phyloP scores from a whole-genome alignment of 2,888 invertebrate genomes.

The Salticus scenicus region DNA sequence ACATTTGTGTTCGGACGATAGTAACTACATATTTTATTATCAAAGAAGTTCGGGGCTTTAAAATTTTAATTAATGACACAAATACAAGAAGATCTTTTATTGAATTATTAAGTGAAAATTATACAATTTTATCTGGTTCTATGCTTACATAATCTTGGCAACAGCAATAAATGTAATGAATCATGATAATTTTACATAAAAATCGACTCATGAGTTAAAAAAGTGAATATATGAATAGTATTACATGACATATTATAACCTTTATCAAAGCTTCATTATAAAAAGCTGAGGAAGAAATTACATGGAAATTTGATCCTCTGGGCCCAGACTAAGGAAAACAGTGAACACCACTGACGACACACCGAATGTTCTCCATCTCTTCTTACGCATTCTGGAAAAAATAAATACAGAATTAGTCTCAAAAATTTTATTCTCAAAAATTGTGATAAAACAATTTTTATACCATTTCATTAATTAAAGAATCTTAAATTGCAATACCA shows the following conservation, averaged over 20 bases:
- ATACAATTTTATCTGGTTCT: too few relatives aligned
- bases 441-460: too few relatives aligned
- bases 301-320: not conserved
- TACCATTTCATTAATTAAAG: too few relatives aligned
- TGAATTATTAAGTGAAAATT: too few relatives aligned
- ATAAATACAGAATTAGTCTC: not conserved
- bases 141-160: too few relatives aligned
- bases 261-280: not conserved
- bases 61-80: too few relatives aligned
- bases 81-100: too few relatives aligned
- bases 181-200: not conserved
- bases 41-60: too few relatives aligned
- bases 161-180: not conserved
- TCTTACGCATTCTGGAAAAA: not conserved
- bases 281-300: not conserved
- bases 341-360: not conserved
- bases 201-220: not conserved
- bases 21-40: too few relatives aligned
- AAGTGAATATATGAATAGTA: not conserved
- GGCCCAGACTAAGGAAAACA: not conserved
- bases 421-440: not conserved
- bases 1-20: too few relatives aligned
- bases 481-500: too few relatives aligned
- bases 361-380: not conserved
- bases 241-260: not conserved